Evolutionary conservation across 2,113 vertebrate genomes (phyloP).

Genomic region (Rhinolophus ferrumequinum): DNA sequence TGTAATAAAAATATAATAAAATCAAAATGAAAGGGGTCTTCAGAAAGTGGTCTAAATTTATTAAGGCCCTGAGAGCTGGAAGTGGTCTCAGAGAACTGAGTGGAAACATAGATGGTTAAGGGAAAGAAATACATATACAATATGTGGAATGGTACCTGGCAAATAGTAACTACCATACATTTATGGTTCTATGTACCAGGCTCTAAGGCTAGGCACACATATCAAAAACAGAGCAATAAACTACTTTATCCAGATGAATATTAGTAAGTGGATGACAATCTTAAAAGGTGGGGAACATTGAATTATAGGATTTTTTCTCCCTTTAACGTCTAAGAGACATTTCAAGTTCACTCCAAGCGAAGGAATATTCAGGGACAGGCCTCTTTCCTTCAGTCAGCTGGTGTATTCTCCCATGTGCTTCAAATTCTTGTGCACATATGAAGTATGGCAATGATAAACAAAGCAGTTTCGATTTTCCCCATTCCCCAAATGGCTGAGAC

Average conservation of each 20-base stretch:
- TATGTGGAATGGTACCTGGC: not conserved
- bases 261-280: not conserved
- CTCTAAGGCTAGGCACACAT: not conserved
- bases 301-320: not conserved
- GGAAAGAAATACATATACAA: not conserved
- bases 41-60: conserved; percentile 32
- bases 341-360: conserved; percentile 1
- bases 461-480: not conserved
- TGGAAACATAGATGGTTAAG: not conserved
- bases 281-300: not conserved
- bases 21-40: conserved; percentile 24
- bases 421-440: not conserved
- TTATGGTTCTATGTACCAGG: not conserved
- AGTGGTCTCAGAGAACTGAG: not conserved
- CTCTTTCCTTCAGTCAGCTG: not conserved
- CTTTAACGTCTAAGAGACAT: not conserved
- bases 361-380: not conserved
- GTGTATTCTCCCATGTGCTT: not conserved
- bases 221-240: not conserved
- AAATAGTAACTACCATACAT: not conserved
- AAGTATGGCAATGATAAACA: not conserved
- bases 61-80: not conserved
- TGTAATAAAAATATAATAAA: conserved; percentile 11
- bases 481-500: not conserved
- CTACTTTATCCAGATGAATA: not conserved